Evolutionary conservation across 1,140 invertebrate genomes (phyloP).

Genomic region (Ceratosolen fusciceps): DNA sequence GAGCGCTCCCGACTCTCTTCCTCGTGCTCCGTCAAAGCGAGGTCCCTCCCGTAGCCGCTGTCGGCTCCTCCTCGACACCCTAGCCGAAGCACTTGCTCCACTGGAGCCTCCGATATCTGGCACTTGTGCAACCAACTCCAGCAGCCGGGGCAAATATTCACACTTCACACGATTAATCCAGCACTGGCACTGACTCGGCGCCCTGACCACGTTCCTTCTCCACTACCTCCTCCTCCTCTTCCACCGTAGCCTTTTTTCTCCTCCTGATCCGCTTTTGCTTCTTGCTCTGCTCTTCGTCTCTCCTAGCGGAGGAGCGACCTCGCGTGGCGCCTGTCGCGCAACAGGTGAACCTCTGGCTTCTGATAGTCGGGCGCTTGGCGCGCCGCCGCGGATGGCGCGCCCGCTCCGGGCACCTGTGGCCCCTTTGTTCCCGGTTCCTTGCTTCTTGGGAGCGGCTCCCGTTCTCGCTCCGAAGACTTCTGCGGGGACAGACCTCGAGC

Average conservation of each 20-base stretch:
- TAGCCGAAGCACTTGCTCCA: no score
- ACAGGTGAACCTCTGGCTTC: conserved; percentile 40
- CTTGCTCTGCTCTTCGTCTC: background rate
- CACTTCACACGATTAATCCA: conserved; percentile 15
- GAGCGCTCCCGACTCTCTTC: background rate
- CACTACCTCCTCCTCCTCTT: background rate
- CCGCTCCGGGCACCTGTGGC: no score
- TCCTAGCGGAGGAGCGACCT: conserved; percentile 9
- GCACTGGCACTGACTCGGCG: conserved; percentile 23
- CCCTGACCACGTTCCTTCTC: background rate
- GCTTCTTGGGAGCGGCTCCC: background rate
- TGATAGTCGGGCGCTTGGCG: background rate
- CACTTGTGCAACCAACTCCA: background rate
- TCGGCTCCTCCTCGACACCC: background rate
- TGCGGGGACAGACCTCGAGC: conserved; percentile 21
- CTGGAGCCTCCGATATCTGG: no score
- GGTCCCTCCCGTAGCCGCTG: background rate
- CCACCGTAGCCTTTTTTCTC: no score
- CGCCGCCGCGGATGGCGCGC: background rate
- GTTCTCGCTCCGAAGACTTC: no score
- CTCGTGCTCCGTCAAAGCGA: background rate
- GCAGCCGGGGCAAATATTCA: background rate
- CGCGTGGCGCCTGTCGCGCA: conserved; percentile 25
- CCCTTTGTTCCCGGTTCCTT: conserved; percentile 32
- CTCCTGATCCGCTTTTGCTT: background rate